These are phyloP conservation scores for Planococcus citri DNA, from an alignment of 1,140 invertebrate genomes.

Conservation along the genomic window DNA sequence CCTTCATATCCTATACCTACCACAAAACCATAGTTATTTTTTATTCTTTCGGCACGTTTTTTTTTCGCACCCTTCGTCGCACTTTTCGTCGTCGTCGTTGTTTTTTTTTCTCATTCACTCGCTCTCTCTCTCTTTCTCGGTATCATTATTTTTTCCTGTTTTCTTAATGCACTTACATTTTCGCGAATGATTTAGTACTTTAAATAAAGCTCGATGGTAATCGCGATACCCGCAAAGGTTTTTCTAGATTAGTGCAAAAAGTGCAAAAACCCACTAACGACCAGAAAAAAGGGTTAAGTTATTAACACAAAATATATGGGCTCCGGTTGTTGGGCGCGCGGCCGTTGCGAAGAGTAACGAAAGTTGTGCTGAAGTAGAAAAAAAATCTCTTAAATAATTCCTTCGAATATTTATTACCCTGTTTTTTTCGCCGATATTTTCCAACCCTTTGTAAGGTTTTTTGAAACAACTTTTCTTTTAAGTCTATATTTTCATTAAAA, in stretches of 20 bases:
- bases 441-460: constrained; percentile 11
- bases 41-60: no score
- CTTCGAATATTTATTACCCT: constrained; percentile 19
- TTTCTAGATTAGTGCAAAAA: constrained; percentile 13
- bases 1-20: no score
- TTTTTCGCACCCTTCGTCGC: no score
- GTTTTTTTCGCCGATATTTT: constrained; percentile 15
- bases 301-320: constrained; percentile 17
- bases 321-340: background rate
- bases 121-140: background rate
- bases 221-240: constrained; percentile 9
- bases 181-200: constrained; percentile 18
- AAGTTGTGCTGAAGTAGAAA: background rate
- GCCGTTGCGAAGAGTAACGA: background rate
- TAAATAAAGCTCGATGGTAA: constrained; percentile 19
- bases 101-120: background rate
- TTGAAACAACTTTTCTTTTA: constrained; percentile 6
- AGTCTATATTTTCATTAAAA: constrained; percentile 14
- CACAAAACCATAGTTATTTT: no score
- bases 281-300: constrained; percentile 19
- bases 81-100: no score
- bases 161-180: constrained; percentile 19
- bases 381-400: constrained; percentile 18
- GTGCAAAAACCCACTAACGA: constrained; percentile 15
- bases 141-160: constrained; percentile 16